These are phyloP conservation scores for Otus sunia DNA, from an alignment of 2,113 vertebrate genomes.

Conservation along the genomic window DNA sequence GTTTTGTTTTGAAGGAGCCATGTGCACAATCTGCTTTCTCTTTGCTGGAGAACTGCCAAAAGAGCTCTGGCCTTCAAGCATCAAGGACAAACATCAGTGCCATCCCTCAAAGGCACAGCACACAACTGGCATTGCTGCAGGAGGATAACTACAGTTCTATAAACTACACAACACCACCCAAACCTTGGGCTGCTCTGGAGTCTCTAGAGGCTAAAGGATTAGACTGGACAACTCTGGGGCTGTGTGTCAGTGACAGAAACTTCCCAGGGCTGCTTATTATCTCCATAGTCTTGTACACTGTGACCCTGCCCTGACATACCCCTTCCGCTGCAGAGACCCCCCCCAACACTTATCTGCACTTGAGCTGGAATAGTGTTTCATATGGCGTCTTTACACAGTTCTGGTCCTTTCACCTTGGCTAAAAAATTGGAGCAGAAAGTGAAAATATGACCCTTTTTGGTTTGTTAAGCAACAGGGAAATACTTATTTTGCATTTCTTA, in stretches of 20 bases:
- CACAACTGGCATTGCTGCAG: neutral
- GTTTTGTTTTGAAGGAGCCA: constrained; percentile 18
- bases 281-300: too few relatives aligned
- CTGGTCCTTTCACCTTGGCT: neutral
- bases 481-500: neutral
- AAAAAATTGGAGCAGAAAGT: neutral
- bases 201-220: neutral
- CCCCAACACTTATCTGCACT: neutral
- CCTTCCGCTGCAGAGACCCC: neutral
- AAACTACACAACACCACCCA: neutral
- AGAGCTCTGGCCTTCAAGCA: neutral
- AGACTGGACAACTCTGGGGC: neutral
- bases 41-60: constrained; percentile 3
- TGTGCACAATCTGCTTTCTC: neutral
- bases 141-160: neutral
- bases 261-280: neutral
- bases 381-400: neutral
- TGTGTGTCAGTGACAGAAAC: neutral
- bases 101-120: neutral
- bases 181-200: neutral
- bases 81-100: constrained; percentile 17
- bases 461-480: neutral
- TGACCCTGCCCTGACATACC: neutral
- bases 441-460: neutral
- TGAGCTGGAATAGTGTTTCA: neutral